Conservation (phyloP, 1,140 invertebrate genomes). For the Chrysoperla carnea region DNA sequence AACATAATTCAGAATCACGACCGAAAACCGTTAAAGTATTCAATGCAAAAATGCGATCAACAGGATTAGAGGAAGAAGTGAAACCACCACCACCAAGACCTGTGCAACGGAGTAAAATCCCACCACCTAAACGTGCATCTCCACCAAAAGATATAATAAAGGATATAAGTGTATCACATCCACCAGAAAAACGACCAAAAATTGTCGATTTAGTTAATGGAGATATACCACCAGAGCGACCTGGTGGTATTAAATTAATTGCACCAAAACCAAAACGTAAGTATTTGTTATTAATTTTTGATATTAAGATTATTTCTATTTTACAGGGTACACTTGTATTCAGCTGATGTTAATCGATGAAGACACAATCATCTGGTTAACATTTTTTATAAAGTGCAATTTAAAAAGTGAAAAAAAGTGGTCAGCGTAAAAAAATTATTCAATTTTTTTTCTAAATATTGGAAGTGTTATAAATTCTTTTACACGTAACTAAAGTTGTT, state of each 20-base stretch:
- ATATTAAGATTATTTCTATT: neutral
- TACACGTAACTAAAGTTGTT: too few species aligned
- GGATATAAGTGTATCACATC: slow-evolving; percentile 22
- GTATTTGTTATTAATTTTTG: slow-evolving; percentile 26
- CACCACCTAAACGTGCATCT: slow-evolving; percentile 41
- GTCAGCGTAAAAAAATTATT: too few species aligned
- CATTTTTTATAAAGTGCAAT: too few species aligned
- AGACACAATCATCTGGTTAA: too few species aligned
- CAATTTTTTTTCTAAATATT: too few species aligned
- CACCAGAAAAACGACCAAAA: slow-evolving; percentile 61
- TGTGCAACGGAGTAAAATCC: slow-evolving; percentile 35
- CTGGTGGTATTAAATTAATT: slow-evolving; percentile 66
- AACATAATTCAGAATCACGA: slow-evolving; percentile 38
- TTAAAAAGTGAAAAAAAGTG: too few species aligned
- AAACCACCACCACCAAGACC: slow-evolving; percentile 54
- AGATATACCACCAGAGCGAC: slow-evolving; percentile 36
- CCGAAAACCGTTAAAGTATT: slow-evolving; percentile 79
- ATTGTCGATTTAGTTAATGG: slow-evolving; percentile 26
- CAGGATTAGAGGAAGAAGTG: slow-evolving; percentile 64
- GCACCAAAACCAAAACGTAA: slow-evolving; percentile 78
- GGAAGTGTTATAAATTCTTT: too few species aligned
- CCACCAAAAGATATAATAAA: slow-evolving; percentile 27
- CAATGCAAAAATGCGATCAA: slow-evolving; percentile 72
- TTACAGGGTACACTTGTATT: too few species aligned
- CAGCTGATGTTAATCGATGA: too few species aligned